Evolutionary conservation across 2,113 vertebrate genomes (phyloP), one percentile per base, ranked within the genome.

Genomic region (Hippocampus zosterae): DNA sequence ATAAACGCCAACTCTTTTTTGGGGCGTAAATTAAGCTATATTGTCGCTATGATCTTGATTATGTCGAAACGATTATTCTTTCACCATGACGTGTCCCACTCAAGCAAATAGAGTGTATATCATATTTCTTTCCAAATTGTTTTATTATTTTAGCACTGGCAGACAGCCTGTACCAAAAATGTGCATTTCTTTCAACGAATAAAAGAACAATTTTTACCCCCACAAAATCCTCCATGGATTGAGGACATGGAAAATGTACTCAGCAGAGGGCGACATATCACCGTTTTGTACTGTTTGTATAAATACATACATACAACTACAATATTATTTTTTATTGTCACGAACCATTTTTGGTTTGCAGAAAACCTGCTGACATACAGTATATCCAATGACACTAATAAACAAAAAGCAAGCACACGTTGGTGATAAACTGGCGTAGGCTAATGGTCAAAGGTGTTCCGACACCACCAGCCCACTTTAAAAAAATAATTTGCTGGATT

Each of bases 251-350:
- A 64, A 13, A 23, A 42, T 23, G 11, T 44, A 42, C 21, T 15
- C 37, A 42, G 21, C 40, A 64, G 62, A n/a, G 62, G 62, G 62
- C 12, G 62, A 64, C 62, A 23, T 64, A 15, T 44, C 11, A n/a
- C n/a, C 15, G 61, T n/a, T 2, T 19, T 33, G 1, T 61, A 16
- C 21, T 21, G 29, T 62, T 8, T n/a, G 8, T 11, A 15, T 6
- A 29, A 59, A 59, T 6, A 13, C 8, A 42, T 37, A 37, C 33
- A 6, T 37, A 37, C 5, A 37, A 37, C 33, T 37, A 37, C 33
- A 33, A 33, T 37, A 37, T 7, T 37, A 37, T 16, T 6, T 59
- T 29, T 59, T 29, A 59, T 59, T 59, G 12, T 2, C 13, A 29
- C 16, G 5, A 29, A 16, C 12, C 13, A 59, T 15, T 29, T 37